A percentile compares a stretch with the other conserved stretches of the same genome.
These are phyloP conservation scores for Bemisia tabaci DNA, from an alignment of 1,140 invertebrate species.

Conservation along the genomic window DNA sequence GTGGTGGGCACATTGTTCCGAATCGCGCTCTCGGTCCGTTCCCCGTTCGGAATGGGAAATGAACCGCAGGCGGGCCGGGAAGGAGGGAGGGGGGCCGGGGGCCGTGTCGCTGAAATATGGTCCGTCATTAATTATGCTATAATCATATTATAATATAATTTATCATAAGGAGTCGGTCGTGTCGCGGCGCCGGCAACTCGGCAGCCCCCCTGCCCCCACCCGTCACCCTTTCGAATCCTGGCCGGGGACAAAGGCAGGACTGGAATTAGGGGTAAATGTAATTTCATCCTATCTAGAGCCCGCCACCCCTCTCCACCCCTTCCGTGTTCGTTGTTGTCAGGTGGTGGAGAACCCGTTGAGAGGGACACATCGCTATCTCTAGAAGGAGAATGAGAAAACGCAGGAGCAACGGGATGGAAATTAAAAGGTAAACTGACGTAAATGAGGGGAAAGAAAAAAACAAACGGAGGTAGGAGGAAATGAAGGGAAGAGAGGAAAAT, in stretches of 20 bases:
- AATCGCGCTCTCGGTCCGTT: not conserved
- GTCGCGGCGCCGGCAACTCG: conserved; percentile 2
- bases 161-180: not conserved
- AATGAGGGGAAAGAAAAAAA: no score
- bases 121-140: not conserved
- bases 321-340: no score
- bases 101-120: not conserved
- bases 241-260: conserved; percentile 25
- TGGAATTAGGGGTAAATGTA: not conserved
- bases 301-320: no score
- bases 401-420: no score
- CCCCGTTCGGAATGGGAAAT: not conserved
- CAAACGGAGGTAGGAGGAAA: no score
- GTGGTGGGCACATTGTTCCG: not conserved
- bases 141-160: not conserved
- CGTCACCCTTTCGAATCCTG: no score
- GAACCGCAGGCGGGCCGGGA: conserved; percentile 1
- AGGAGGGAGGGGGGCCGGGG: not conserved
- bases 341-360: no score
- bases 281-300: not conserved
- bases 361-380: no score
- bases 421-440: no score
- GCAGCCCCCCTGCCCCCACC: not conserved
- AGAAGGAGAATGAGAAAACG: no score
- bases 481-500: no score